Conservation (phyloP, 2,888 invertebrate species). For the Microdon myrmicae region DNA sequence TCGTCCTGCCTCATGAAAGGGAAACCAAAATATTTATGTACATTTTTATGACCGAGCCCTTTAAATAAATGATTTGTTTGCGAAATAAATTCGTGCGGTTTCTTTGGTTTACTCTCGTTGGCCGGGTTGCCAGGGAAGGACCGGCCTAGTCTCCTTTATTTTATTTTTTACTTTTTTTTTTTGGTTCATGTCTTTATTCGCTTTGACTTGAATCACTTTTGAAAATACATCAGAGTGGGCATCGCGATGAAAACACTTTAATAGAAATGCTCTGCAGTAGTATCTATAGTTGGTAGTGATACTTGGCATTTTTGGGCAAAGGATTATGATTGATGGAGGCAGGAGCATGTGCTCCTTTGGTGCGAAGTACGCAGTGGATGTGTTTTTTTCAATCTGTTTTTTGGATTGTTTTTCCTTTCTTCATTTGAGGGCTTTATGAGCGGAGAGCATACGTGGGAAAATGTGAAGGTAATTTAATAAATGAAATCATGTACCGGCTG, state of each 20-base stretch:
- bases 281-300: slow-evolving; percentile 34
- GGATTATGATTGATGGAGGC: slow-evolving; percentile 30
- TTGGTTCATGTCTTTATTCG: no score
- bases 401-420: neutral
- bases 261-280: slow-evolving; percentile 47
- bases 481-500: slow-evolving; percentile 14
- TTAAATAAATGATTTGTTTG: slow-evolving; percentile 53
- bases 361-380: slow-evolving; percentile 29
- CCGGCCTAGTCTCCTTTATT: slow-evolving; percentile 24
- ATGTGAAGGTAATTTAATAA: slow-evolving; percentile 22
- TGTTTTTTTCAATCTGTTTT: neutral
- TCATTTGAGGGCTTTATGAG: slow-evolving; percentile 9
- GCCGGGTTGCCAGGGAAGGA: slow-evolving; percentile 3
- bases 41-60: slow-evolving; percentile 51
- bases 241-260: slow-evolving; percentile 36
- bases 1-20: slow-evolving; percentile 47
- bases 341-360: slow-evolving; percentile 13
- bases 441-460: slow-evolving; percentile 20
- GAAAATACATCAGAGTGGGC: slow-evolving; percentile 18
- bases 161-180: slow-evolving; percentile 14
- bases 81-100: slow-evolving; percentile 52
- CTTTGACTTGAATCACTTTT: slow-evolving; percentile 37
- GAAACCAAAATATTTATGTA: slow-evolving; percentile 53
- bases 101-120: slow-evolving; percentile 41
- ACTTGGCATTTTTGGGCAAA: slow-evolving; percentile 15